Base-by-base conservation (phyloP, 1,140 invertebrate genomes). In the Popillia japonica region DNA sequence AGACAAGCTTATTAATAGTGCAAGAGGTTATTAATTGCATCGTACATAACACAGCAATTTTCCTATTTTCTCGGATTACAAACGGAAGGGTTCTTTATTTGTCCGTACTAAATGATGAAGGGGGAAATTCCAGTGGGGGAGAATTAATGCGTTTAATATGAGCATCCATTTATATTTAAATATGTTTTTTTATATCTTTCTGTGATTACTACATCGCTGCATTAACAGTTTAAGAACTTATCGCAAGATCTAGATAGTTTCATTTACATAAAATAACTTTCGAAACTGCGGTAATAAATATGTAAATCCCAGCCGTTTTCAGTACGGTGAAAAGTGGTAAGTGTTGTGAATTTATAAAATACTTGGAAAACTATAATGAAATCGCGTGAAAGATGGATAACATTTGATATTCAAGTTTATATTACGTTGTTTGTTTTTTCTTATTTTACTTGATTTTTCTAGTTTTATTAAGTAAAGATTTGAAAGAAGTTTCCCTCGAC, bases 1-100 rank as follows among this genome's bases (percentile, higher is more conserved):
- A 55, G 48, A 55, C 48, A 55, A 55, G 48, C 48, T 55, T 55
- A 55, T 55, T 55, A 55, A 55, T 55, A 55, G 48, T 55, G 48
- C 14, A 55, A 55, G 48, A 55, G 6, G 17, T 55, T 55, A 55
- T 55, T 55, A 55, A 55, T 55, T 55, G 17, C 48, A 17, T 7
- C 6, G 17, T 55, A 17, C 48, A 55, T 55, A 17, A 6, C 2
- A 17, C 3, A 55, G 48, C 14, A 55, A 55, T 55, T 55, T 55
- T 55, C 48, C 14, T 17, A 55, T 55, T 55, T 55, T 55, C 48
- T 17, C 17, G 48, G 48, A 55, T 55, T 55, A 55, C 14, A 14
- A 55, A 0, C 14, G 14, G 48, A 55, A 55, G n/a, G 48, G 48
- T 55, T 55, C 48, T 55, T 55, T 55, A 55, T 55, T 55, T 55